These are phyloP conservation scores for Andinoacara biseriatus DNA, from an alignment of 2,113 vertebrate species.

Conservation along the genomic window DNA sequence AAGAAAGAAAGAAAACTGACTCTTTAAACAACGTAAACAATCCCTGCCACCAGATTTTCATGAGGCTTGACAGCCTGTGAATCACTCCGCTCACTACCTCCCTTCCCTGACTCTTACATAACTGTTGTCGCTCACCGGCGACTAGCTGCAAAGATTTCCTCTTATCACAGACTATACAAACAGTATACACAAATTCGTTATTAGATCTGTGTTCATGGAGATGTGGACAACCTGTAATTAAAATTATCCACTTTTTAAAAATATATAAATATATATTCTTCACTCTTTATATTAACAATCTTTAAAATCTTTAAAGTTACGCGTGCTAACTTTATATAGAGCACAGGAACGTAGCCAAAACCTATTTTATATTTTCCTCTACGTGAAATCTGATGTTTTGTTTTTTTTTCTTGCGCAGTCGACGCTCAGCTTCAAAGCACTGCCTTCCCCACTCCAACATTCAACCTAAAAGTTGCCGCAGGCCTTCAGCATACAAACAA, in stretches of 20 bases:
- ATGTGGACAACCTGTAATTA: neutral
- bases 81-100: slow-evolving; percentile 62
- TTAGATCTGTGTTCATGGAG: neutral
- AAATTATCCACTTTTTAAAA: neutral
- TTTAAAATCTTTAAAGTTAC: neutral
- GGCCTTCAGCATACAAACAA: neutral
- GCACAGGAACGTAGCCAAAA: too few relatives aligned
- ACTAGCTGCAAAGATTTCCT: slow-evolving; percentile 25
- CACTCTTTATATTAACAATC: neutral
- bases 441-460: neutral
- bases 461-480: slow-evolving; percentile 16
- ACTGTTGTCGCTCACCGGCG: slow-evolving; percentile 60
- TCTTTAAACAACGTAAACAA: slow-evolving; percentile 10
- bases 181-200: neutral
- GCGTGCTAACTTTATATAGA: neutral
- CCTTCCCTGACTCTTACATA: slow-evolving; percentile 74
- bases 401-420: neutral
- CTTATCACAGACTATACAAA: neutral
- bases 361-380: neutral
- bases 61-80: slow-evolving; percentile 57
- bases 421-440: slow-evolving; percentile 53
- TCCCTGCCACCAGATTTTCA: slow-evolving; percentile 28
- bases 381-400: neutral
- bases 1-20: neutral
- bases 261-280: neutral